These are phyloP conservation scores for Peromyscus polionotus DNA, from an alignment of 2,113 vertebrate species.

Conservation along the genomic window DNA sequence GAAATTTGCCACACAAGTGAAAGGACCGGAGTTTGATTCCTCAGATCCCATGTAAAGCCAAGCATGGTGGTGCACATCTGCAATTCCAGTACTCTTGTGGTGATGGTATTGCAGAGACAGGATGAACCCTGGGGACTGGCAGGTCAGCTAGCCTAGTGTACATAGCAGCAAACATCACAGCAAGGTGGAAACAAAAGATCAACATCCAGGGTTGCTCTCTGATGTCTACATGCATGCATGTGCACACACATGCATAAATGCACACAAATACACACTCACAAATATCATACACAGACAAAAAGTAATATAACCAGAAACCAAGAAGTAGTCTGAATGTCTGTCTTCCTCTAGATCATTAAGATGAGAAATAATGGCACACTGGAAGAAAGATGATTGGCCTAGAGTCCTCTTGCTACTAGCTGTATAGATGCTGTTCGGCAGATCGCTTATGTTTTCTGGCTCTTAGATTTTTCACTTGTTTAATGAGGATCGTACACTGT, in stretches of 20 bases:
- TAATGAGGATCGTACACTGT: not conserved
- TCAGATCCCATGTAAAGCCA: not conserved
- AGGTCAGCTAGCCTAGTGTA: not conserved
- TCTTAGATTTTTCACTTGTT: not conserved
- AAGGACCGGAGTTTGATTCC: not conserved
- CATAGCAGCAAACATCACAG: not conserved
- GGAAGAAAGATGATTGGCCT: not conserved
- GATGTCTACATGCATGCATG: too few species aligned
- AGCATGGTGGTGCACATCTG: not conserved
- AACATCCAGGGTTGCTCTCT: not conserved
- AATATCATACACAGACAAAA: not conserved
- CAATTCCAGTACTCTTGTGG: too few species aligned
- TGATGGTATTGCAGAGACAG: too few species aligned
- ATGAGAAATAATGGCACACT: not conserved
- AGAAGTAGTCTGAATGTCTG: not conserved
- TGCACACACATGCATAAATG: not conserved
- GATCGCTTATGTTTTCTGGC: not conserved
- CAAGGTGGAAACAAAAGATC: not conserved
- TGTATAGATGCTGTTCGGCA: not conserved
- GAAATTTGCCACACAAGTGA: not conserved
- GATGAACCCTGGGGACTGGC: not conserved
- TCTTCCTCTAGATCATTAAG: constrained; percentile 9
- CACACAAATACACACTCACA: not conserved
- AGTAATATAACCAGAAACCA: not conserved
- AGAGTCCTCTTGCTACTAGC: not conserved